A percentile compares a stretch with the other conserved stretches of the same genome.
Evolutionary conservation across 1,140 invertebrate genomes (phyloP).

Genomic region (Chlorops oryzae): DNA sequence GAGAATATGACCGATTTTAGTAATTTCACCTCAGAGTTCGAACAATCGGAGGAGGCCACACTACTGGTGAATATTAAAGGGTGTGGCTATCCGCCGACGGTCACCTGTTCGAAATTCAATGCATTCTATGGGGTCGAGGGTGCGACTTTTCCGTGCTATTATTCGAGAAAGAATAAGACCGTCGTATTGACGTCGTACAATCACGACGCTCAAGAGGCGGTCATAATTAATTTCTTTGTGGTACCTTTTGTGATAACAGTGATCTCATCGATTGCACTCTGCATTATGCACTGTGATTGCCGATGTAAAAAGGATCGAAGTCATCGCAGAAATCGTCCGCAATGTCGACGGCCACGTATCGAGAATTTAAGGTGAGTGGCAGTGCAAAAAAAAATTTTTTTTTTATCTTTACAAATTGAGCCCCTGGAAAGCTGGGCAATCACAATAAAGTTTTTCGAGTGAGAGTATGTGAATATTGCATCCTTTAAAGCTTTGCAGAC

Average conservation of each 20-base stretch:
- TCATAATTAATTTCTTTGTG: conserved; percentile 73
- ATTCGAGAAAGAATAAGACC: conserved; percentile 72
- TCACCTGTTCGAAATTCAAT: conserved; percentile 79
- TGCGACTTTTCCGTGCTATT: conserved; percentile 74
- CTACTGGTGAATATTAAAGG: conserved; percentile 75
- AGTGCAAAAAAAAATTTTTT: no score
- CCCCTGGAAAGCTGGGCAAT: no score
- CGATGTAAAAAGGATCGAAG: conserved; percentile 53
- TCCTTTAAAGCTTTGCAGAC: no score
- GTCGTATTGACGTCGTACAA: conserved; percentile 76
- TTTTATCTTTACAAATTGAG: no score
- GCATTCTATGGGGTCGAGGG: conserved; percentile 67
- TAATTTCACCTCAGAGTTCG: conserved; percentile 42
- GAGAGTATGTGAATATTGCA: no score
- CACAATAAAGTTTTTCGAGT: no score
- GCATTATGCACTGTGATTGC: conserved; percentile 78
- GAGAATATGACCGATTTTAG: conserved; percentile 42
- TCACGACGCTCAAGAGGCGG: conserved; percentile 67
- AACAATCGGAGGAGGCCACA: conserved; percentile 57
- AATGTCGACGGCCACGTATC: conserved; percentile 51
- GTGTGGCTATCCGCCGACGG: conserved; percentile 81
- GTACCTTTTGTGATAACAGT: conserved; percentile 75
- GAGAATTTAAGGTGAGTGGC: conserved; percentile 58
- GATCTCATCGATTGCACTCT: conserved; percentile 72
- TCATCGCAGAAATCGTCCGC: conserved; percentile 48